Conservation (phyloP, 2,113 vertebrate genomes). For the Dascyllus trimaculatus region DNA sequence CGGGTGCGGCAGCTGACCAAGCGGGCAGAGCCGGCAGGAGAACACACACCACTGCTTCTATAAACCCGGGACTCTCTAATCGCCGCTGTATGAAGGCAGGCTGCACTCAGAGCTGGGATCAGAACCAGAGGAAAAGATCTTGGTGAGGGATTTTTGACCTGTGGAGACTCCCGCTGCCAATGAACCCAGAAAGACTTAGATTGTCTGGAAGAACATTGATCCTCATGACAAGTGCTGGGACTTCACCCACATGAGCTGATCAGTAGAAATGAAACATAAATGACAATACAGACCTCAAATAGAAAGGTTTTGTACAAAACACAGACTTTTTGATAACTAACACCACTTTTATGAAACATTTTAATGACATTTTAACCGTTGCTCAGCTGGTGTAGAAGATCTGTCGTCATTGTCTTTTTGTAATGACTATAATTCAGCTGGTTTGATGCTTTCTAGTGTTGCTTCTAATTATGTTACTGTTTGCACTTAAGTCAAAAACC, state of each 20-base stretch:
- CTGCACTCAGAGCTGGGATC: neutral
- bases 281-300: neutral
- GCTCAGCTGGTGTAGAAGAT: constrained; percentile 4
- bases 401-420: neutral
- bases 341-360: constrained; percentile 44
- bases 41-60: constrained; percentile 92
- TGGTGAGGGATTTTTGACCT: neutral
- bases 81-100: neutral
- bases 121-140: neutral
- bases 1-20: constrained; percentile 81
- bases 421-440: neutral
- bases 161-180: neutral
- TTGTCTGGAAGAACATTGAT: no score
- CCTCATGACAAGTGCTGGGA: neutral
- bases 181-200: neutral
- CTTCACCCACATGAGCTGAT: no score
- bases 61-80: constrained; percentile 59
- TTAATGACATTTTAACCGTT: constrained; percentile 14
- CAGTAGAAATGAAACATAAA: neutral
- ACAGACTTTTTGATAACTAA: constrained; percentile 11
- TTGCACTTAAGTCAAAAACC: constrained; percentile 54
- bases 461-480: constrained; percentile 21
- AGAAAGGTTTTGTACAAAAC: neutral
- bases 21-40: constrained; percentile 84
- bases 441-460: neutral